These are phyloP conservation scores for Etia nguti DNA, from an alignment of 2,113 vertebrate genomes.

Conservation along the genomic window DNA sequence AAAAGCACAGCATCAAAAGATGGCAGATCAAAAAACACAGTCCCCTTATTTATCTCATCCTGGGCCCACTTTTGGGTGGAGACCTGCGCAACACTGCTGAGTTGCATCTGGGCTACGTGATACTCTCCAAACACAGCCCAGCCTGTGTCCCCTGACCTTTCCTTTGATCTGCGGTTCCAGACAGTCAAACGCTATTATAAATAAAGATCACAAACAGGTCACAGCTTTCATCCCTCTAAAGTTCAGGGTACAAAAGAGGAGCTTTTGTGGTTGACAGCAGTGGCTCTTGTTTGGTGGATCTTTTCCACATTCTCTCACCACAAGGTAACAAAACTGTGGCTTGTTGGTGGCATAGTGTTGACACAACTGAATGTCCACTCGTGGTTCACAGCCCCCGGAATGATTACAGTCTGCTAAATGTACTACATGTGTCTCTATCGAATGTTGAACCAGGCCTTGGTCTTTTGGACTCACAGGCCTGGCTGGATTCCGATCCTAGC, in stretches of 20 bases:
- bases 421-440: neutral
- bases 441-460: neutral
- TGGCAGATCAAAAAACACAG: conserved; percentile 57
- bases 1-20: conserved; percentile 53
- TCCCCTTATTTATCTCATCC: conserved; percentile 28
- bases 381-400: neutral
- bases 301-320: neutral
- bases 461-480: neutral
- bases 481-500: neutral
- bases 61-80: conserved; percentile 8
- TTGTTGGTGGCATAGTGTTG: neutral
- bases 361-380: neutral
- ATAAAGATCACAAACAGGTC: conserved; percentile 70
- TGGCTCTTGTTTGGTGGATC: conserved; percentile 5
- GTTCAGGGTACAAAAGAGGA: conserved; percentile 59
- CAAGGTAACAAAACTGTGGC: neutral
- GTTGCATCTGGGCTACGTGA: conserved; percentile 29
- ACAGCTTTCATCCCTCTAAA: conserved; percentile 72
- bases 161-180: conserved; percentile 62
- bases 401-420: neutral
- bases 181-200: conserved; percentile 67
- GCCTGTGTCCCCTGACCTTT: conserved; percentile 68
- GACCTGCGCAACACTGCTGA: conserved; percentile 10
- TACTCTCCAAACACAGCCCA: conserved; percentile 41
- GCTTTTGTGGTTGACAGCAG: conserved; percentile 10